Evolutionary conservation across 1,140 invertebrate genomes (phyloP), one percentile per base, ranked within the genome.

Genomic region (Telenomus remus): DNA sequence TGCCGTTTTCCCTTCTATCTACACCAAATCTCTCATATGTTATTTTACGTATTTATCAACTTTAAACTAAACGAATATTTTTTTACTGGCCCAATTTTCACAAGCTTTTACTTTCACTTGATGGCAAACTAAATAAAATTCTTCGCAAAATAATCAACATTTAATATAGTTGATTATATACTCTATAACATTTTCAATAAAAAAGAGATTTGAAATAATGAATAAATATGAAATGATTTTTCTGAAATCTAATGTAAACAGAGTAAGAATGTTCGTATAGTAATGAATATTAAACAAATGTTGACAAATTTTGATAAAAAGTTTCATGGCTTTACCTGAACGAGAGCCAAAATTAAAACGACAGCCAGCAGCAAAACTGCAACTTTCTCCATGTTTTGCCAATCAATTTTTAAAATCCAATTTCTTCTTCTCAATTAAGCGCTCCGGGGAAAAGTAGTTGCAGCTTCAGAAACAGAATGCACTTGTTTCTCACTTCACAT

Each of bases 11-110:
- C 54, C 70, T 69, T 16, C 50, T 34, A 68, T 55, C 44, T 10
- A 65, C n/a, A n/a, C 13, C 42, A 55, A 60, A 63, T 78, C 61
- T 73, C 27, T 59, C 27, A 53, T 48, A 61, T 59, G 56, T 48
- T 42, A 60, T 39, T 39, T 39, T 9, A 39, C 9, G n/a, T 39
- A 39, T 27, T 27, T 27, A 39, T 11, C 37, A 9, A 39, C 37
- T n/a, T 9, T 9, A n/a, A n/a, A 1, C 37, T 1, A 39, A 39
- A 39, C 9, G 37, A 39, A 11, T 9, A 11, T 39, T 39, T 11
- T 11, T 39, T 39, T 9, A 4, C 37, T 11, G 37, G 2, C 19
- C 19, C 19, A 27, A 6, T 27, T 27, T n/a, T n/a, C n/a, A n/a
- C n/a, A 27, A 3, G 19, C 19, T 27, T 27, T 27, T 27, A 27